Evolutionary conservation across 2,797 vertebrate genomes (phyloP).

Genomic region (Myripristis jacobus): DNA sequence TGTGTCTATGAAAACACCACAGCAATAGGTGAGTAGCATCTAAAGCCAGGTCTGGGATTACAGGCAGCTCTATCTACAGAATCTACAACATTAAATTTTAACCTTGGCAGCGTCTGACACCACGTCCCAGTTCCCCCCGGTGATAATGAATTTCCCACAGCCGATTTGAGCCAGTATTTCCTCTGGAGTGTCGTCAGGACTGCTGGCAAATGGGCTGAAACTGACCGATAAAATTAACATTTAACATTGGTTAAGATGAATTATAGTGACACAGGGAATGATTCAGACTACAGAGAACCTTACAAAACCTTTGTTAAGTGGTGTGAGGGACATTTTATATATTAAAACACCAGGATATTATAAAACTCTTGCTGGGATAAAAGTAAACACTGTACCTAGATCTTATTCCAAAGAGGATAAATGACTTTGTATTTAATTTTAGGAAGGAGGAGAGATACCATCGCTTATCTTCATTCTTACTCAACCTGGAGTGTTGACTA

Average conservation of each 20-base stretch:
- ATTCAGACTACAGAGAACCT: background rate
- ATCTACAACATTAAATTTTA: conserved; percentile 18
- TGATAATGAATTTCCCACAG: conserved; percentile 90
- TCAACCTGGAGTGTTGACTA: conserved; percentile 21
- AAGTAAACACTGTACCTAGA: no score
- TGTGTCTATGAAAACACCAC: background rate
- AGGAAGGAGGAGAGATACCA: background rate
- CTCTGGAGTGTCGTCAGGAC: conserved; percentile 92
- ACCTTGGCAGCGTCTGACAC: conserved; percentile 95
- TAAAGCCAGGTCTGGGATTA: background rate
- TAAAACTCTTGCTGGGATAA: background rate
- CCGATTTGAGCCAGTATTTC: conserved; percentile 95
- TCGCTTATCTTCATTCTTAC: conserved; percentile 1
- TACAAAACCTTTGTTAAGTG: conserved; percentile 25
- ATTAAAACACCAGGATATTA: background rate
- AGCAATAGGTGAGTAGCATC: background rate
- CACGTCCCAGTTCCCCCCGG: conserved; percentile 96
- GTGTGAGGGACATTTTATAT: background rate
- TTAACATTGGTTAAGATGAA: background rate
- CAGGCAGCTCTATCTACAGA: background rate
- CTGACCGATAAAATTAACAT: conserved; percentile 70
- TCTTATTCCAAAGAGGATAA: background rate
- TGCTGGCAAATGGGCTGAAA: conserved; percentile 96
- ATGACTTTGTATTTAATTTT: background rate
- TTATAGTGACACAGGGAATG: conserved; percentile 1